These are phyloP conservation scores for Drosophila tropicalis DNA, from an alignment of 1,140 invertebrate genomes.

Conservation along the genomic window DNA sequence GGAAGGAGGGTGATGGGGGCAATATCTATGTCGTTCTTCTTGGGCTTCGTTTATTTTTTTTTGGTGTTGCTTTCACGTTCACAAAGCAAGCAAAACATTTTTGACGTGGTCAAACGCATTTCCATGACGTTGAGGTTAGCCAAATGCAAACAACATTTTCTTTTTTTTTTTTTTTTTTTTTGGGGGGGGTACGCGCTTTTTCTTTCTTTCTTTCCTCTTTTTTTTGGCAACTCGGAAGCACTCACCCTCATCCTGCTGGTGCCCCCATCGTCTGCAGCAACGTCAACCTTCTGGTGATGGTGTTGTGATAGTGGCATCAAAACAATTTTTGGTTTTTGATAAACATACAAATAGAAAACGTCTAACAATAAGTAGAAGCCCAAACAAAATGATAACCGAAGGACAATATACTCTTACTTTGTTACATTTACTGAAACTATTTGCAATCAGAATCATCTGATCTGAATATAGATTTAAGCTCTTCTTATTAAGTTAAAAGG, in stretches of 20 bases:
- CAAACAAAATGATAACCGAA: too few species aligned
- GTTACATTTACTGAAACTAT: too few species aligned
- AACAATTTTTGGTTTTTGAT: neutral
- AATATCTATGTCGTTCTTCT: neutral
- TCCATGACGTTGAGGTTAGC: constrained; percentile 46
- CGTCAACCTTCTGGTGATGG: neutral
- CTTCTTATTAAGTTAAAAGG: too few species aligned
- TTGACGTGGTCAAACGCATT: constrained; percentile 69
- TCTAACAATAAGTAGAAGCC: too few species aligned
- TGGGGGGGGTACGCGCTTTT: too few species aligned
- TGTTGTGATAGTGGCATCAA: neutral
- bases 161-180: neutral
- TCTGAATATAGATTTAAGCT: too few species aligned
- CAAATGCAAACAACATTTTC: constrained; percentile 58
- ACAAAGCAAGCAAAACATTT: constrained; percentile 39
- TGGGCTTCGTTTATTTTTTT: neutral
- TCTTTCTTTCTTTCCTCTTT: neutral
- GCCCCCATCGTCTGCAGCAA: neutral
- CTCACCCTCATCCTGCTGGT: neutral
- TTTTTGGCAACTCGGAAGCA: neutral
- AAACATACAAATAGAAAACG: too few species aligned
- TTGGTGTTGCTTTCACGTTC: constrained; percentile 10
- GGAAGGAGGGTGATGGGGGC: neutral
- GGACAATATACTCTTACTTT: too few species aligned
- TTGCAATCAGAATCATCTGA: too few species aligned